phyloP scores from a whole-genome alignment of 2,797 vertebrate genomes.

The Cryptoprocta ferox region DNA sequence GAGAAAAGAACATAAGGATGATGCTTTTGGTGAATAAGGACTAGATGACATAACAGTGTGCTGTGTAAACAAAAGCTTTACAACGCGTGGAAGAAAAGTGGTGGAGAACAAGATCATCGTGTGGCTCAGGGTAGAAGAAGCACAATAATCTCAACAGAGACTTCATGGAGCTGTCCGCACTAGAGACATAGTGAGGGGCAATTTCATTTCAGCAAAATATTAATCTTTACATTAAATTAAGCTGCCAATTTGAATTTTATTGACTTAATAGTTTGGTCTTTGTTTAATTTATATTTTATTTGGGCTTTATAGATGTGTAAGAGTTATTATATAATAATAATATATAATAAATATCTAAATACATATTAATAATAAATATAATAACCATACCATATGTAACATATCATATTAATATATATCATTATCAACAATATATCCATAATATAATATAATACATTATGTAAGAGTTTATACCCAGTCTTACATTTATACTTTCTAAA shows the following conservation, averaged over 20 bases:
- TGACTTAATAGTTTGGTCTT: neutral
- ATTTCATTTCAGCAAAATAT: conserved; percentile 26
- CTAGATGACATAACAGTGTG: neutral
- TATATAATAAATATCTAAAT: neutral
- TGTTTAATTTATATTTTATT: conserved; percentile 42
- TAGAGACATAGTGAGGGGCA: neutral
- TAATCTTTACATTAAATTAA: neutral
- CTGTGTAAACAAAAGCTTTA: neutral
- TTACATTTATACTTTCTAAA: neutral
- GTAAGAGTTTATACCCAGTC: neutral
- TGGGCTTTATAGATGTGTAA: neutral
- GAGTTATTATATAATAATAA: neutral
- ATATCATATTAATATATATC: neutral
- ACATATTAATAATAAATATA: no score
- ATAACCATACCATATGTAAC: neutral
- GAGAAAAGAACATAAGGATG: neutral
- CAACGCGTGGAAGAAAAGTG: neutral
- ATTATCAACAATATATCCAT: no score
- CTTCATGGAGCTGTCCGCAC: neutral
- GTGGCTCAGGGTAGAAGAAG: neutral
- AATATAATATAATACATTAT: neutral
- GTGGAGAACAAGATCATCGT: neutral
- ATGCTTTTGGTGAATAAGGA: neutral
- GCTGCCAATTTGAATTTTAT: conserved; percentile 35
- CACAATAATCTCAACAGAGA: neutral